A percentile compares a stretch with the other conserved stretches of the same genome.
phyloP scores from a whole-genome alignment of 2,888 invertebrate species.

The Toxonevra muliebris region DNA sequence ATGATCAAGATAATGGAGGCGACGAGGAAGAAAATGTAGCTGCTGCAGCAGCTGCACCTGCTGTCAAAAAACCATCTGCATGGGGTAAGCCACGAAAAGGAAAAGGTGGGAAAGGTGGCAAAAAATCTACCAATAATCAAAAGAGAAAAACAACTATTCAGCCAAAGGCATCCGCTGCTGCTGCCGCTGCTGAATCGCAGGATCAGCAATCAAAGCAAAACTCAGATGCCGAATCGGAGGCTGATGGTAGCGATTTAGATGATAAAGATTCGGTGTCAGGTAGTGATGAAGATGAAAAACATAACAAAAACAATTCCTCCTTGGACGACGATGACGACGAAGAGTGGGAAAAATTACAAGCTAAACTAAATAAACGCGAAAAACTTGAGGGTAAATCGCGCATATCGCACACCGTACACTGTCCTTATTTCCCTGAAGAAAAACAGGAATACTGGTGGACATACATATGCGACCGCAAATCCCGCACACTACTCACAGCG shows the following conservation, averaged over 20 bases:
- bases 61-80: conserved; percentile 79
- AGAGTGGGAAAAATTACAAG: conserved; percentile 92
- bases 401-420: conserved; percentile 95
- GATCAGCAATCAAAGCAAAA: conserved; percentile 54
- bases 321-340: conserved; percentile 78
- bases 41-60: conserved; percentile 53
- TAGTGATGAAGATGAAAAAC: conserved; percentile 71
- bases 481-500: conserved; percentile 87
- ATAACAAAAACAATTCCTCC: conserved; percentile 67
- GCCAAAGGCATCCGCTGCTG: conserved; percentile 56
- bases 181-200: conserved; percentile 39
- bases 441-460: conserved; percentile 99
- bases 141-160: conserved; percentile 58
- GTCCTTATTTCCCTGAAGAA: conserved; percentile 93
- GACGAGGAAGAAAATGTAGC: conserved; percentile 65
- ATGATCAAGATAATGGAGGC: conserved; percentile 67
- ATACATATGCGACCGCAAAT: conserved; percentile 95
- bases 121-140: conserved; percentile 57
- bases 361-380: conserved; percentile 85
- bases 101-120: conserved; percentile 68
- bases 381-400: conserved; percentile 93
- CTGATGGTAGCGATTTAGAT: conserved; percentile 67
- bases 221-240: conserved; percentile 65
- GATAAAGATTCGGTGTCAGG: conserved; percentile 66
- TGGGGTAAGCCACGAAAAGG: conserved; percentile 80